A percentile compares a stretch with the other conserved stretches of the same genome.
Conservation (phyloP, 92 coral and sea anemone species). For the Umimayanthus chanpuru region DNA sequence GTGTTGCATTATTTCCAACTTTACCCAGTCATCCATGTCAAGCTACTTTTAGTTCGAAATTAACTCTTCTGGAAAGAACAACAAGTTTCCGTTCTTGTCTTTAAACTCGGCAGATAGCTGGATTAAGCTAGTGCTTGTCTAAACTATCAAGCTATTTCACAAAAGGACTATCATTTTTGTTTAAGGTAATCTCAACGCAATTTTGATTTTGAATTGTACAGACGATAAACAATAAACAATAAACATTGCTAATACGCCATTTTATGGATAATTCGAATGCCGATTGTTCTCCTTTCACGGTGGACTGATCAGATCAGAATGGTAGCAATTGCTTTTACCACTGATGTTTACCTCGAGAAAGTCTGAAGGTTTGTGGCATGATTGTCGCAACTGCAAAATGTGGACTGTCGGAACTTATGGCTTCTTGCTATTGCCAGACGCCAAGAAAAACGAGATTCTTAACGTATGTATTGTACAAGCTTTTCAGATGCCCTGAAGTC, state of each 20-base stretch:
- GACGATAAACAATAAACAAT: neutral
- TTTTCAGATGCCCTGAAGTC: neutral
- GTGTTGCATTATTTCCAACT: neutral
- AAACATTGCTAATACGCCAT: constrained; percentile 41
- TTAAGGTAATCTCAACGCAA: constrained; percentile 20
- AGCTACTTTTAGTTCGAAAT: neutral
- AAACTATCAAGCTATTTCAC: constrained; percentile 2
- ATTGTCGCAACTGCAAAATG: constrained; percentile 23
- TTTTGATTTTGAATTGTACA: neutral
- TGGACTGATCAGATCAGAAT: constrained; percentile 29
- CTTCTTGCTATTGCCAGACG: constrained; percentile 40
- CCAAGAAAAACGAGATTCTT: constrained; percentile 38
- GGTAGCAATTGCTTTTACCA: neutral
- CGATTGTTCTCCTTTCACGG: constrained; percentile 40
- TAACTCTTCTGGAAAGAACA: neutral
- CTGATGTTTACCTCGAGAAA: constrained; percentile 7
- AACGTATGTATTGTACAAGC: constrained; percentile 22
- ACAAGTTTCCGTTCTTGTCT: neutral
- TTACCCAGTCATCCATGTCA: constrained; percentile 14
- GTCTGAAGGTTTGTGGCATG: constrained; percentile 11
- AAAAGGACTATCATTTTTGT: constrained; percentile 5
- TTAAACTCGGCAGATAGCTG: neutral
- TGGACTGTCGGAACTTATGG: constrained; percentile 39
- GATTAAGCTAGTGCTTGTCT: neutral
- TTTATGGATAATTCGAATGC: constrained; percentile 46